phyloP scores from a whole-genome alignment of 1,140 invertebrate genomes.

The Drosophila dunni region DNA sequence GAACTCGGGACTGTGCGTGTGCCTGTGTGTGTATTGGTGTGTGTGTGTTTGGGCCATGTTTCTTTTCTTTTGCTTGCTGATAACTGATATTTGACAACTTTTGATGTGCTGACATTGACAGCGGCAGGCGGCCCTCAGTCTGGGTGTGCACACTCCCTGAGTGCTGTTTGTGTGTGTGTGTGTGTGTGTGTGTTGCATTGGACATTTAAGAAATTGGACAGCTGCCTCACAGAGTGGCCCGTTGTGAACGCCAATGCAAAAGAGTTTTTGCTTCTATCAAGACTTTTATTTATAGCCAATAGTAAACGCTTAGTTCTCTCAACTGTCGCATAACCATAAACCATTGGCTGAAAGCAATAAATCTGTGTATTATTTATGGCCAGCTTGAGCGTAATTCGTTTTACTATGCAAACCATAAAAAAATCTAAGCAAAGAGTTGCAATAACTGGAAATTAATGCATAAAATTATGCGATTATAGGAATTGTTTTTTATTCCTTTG shows the following conservation, averaged over 20 bases:
- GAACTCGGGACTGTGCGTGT: constrained; percentile 3
- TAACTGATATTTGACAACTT: constrained; percentile 83
- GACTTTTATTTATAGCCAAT: constrained; percentile 37
- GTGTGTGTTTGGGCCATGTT: constrained; percentile 69
- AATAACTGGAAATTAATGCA: background rate
- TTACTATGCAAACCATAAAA: constrained; percentile 4
- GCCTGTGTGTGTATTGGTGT: constrained; percentile 12
- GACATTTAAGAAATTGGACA: constrained; percentile 77
- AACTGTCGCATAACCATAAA: constrained; percentile 31
- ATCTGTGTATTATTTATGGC: constrained; percentile 35
- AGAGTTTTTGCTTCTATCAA: constrained; percentile 32
- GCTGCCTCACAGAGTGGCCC: constrained; percentile 45
- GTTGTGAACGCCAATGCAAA: constrained; percentile 48
- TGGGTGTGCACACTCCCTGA: constrained; percentile 26
- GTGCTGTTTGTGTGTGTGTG: background rate
- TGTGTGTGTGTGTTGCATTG: constrained; percentile 25
- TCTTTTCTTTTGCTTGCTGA: constrained; percentile 64
- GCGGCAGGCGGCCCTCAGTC: constrained; percentile 53
- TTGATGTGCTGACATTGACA: constrained; percentile 79
- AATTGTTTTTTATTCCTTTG: no score
- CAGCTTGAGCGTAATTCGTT: constrained; percentile 5
- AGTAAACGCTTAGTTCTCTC: constrained; percentile 43
- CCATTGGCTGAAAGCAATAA: constrained; percentile 40
- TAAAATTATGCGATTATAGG: no score
- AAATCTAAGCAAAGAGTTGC: background rate